Conservation (phyloP, 2,888 invertebrate genomes). For the Idaea dimidiata region DNA sequence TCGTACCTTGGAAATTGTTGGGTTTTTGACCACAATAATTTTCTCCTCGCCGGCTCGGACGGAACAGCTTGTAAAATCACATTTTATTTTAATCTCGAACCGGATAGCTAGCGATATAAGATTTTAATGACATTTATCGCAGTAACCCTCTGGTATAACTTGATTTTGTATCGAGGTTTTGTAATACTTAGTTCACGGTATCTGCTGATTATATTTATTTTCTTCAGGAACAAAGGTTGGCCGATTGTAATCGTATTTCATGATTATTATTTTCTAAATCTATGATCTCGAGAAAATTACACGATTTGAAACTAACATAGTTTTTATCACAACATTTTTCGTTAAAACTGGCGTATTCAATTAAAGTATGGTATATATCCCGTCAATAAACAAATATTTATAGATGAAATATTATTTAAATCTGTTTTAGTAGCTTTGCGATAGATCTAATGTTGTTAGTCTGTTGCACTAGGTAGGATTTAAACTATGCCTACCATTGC, state of each 20-base stretch:
- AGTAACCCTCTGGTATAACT: neutral
- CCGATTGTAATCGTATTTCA: neutral
- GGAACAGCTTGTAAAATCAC: neutral
- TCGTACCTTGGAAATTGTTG: neutral
- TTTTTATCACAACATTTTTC: too few species aligned
- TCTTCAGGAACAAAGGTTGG: neutral
- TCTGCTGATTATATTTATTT: neutral
- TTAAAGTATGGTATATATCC: too few species aligned
- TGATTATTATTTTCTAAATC: neutral
- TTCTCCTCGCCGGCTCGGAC: neutral
- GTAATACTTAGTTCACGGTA: neutral
- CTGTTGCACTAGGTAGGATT: too few species aligned
- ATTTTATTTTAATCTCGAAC: constrained; percentile 1
- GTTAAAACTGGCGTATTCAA: too few species aligned
- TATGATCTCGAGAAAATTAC: too few species aligned
- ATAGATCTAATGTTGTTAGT: too few species aligned
- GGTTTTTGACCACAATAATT: neutral
- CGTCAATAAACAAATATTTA: too few species aligned
- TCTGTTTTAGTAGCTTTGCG: too few species aligned
- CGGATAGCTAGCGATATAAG: neutral
- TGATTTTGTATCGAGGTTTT: neutral
- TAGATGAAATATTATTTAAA: too few species aligned
- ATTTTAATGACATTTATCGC: neutral
- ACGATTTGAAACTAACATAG: too few species aligned
- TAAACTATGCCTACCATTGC: too few species aligned